Evolutionary conservation across 2,797 vertebrate genomes (phyloP), one percentile per base, ranked within the genome.

Genomic region (Sebastes itinus): DNA sequence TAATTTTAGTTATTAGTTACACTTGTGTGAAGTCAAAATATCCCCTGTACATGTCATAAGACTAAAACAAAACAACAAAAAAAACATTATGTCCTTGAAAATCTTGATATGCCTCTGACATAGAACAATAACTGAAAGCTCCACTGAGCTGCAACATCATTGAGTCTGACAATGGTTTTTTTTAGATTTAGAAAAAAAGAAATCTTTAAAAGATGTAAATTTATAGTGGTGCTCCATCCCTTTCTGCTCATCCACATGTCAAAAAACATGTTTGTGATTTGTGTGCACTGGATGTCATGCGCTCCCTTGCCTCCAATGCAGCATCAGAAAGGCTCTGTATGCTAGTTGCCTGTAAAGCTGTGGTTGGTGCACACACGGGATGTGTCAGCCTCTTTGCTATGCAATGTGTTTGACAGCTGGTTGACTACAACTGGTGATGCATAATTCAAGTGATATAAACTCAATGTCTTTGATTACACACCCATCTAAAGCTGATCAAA

Each of bases 381-480:
- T 74, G 27, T 10, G 67, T 67, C 18, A 6, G 79, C 72, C 52
- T 61, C 23, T 80, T 71, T 78, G 64, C 30, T 49, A 61, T 52
- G 69, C 49, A 65, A 60, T 28, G 7, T 32, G 54, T 81, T 75
- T 84, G 80, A 86, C 80, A 87, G 61, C 72, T 67, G 35, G 72
- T 60, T 64, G 59, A 83, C 67, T 52, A 56, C 76, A 82, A 87
- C 23, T 59, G 69, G 49, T 61, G 14, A 78, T 89, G 69, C 27
- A 76, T 81, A 81, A 78, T 77, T 46, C 55, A 80, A 85, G 33
- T 59, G 2, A 80, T 38, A 64, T 73, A 70, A 78, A 83, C n/a
- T 72, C n/a, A 32, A 18, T 75, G 33, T 64, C 49, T 77, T 82
- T 87, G 70, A 82, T 71, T 72, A 69, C 5, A 55, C 33, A 60